Evolutionary conservation across 2,888 invertebrate species (phyloP).

Genomic region (Conus canariensis): DNA sequence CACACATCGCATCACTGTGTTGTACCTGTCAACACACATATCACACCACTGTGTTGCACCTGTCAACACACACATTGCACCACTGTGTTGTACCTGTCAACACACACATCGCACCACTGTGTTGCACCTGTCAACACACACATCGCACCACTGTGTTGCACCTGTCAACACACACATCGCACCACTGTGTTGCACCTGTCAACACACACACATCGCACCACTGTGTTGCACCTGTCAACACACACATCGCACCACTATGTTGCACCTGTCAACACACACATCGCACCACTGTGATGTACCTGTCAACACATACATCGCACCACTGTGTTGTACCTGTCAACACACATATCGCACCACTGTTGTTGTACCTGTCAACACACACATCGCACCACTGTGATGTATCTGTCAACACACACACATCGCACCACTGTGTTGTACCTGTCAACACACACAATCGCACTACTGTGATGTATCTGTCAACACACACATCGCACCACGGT

Average conservation of each 20-base stretch:
- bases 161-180: too few relatives aligned
- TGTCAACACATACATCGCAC: not conserved
- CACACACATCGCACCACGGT: conserved; percentile 67
- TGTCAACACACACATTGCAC: too few relatives aligned
- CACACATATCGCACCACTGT: conserved; percentile 67
- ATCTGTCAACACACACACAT: not conserved
- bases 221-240: not conserved
- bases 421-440: too few relatives aligned
- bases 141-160: too few relatives aligned
- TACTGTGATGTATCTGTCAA: not conserved
- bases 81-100: not conserved
- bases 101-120: conserved; percentile 67
- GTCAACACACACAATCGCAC: too few relatives aligned
- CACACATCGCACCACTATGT: not conserved
- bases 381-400: too few relatives aligned
- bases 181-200: conserved; percentile 2
- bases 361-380: too few relatives aligned
- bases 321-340: not conserved
- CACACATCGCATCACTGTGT: conserved; percentile 67
- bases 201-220: conserved; percentile 69
- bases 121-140: not conserved
- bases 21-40: not conserved
- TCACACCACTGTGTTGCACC: too few relatives aligned
- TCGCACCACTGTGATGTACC: conserved; percentile 68
- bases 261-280: not conserved